phyloP scores from a whole-genome alignment of 2,113 vertebrate genomes.

The Myiagra hebetior region DNA sequence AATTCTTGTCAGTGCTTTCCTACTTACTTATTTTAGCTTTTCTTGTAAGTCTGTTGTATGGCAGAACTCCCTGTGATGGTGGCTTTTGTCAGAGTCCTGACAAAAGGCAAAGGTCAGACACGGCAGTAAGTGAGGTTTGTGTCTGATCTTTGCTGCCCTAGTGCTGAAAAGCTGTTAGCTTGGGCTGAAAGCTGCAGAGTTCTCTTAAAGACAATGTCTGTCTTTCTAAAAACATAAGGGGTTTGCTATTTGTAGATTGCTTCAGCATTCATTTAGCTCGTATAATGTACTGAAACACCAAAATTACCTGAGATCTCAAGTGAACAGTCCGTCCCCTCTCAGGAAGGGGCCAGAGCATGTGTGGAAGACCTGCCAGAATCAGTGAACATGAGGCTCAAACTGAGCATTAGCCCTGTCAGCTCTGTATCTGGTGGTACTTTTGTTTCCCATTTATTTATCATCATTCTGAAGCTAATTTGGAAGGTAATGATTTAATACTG shows the following conservation, averaged over 20 bases:
- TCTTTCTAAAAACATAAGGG: background rate
- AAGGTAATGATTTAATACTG: slow-evolving; percentile 21
- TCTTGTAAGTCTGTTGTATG: background rate
- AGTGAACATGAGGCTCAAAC: background rate
- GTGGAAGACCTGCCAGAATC: background rate
- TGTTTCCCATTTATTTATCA: background rate
- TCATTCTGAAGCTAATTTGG: background rate
- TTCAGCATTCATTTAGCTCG: background rate
- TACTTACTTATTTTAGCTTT: background rate
- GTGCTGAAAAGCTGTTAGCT: background rate
- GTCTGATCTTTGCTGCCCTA: background rate
- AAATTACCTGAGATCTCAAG: background rate
- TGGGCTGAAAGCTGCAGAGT: background rate
- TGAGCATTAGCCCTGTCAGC: background rate
- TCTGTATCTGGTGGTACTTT: background rate
- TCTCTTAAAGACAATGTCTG: background rate
- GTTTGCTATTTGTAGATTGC: background rate
- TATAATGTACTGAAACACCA: background rate
- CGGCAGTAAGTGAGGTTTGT: background rate
- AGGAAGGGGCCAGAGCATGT: background rate
- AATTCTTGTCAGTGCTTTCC: background rate
- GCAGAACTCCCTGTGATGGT: background rate
- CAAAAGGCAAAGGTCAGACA: background rate
- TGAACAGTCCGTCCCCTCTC: background rate
- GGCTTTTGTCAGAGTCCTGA: background rate